phyloP scores from a whole-genome alignment of 1,140 invertebrate species.

The Rhagoletis pomonella region DNA sequence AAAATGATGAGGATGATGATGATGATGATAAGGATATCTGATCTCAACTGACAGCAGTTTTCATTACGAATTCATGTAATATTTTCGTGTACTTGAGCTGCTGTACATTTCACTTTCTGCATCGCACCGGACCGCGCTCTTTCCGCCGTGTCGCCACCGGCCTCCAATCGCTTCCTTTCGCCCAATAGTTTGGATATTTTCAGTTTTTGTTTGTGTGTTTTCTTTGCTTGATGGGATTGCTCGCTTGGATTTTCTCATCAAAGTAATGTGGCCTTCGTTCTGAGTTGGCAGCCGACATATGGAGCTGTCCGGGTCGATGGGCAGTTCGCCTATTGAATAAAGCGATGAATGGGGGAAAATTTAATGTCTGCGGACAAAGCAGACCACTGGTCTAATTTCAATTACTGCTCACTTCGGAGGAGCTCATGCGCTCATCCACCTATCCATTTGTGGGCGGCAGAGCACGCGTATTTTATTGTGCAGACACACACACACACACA shows the following conservation, averaged over 20 bases:
- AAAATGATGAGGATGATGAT: constrained; percentile 8
- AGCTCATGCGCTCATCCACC: constrained; percentile 2
- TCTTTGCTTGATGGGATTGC: background rate
- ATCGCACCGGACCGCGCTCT: background rate
- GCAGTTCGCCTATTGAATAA: background rate
- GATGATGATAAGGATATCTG: constrained; percentile 54
- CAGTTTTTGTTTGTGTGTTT: background rate
- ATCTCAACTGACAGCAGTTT: constrained; percentile 53
- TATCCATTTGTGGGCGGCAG: background rate
- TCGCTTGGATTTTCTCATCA: constrained; percentile 41
- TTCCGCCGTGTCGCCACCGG: background rate
- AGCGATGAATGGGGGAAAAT: background rate
- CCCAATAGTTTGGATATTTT: background rate
- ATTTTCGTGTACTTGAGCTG: constrained; percentile 22
- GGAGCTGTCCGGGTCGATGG: background rate
- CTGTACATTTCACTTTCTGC: constrained; percentile 23
- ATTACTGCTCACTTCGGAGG: constrained; percentile 17
- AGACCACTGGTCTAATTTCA: constrained; percentile 28
- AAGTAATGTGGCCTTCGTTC: constrained; percentile 6
- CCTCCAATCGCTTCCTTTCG: background rate
- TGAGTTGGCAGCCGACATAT: background rate
- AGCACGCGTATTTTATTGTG: too few species aligned
- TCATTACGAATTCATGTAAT: constrained; percentile 54
- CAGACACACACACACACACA: background rate
- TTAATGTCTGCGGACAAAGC: constrained; percentile 7